phyloP scores from a whole-genome alignment of 2,888 invertebrate species.

The Nemapogon koenigi region DNA sequence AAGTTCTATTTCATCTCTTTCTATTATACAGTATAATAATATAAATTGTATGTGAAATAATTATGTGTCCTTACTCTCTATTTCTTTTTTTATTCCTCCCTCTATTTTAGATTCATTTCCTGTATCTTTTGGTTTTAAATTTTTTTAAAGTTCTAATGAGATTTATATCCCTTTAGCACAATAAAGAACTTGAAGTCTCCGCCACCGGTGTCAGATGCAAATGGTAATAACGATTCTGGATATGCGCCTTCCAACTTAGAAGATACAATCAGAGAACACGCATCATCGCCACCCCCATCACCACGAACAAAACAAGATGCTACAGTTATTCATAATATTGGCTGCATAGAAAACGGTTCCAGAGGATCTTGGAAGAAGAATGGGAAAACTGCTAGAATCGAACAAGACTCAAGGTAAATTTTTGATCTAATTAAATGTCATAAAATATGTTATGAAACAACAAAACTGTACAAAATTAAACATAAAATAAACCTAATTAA shows the following conservation, averaged over 20 bases:
- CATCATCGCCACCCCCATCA: conserved; percentile 54
- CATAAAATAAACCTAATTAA: conserved; percentile 3
- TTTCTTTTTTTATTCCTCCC: not conserved
- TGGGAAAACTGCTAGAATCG: conserved; percentile 41
- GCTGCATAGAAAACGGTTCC: conserved; percentile 28
- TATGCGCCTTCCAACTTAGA: conserved; percentile 73
- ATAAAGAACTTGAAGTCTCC: conserved; percentile 42
- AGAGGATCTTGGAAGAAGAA: conserved; percentile 39
- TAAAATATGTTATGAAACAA: not conserved
- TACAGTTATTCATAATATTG: conserved; percentile 43
- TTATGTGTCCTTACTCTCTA: not conserved
- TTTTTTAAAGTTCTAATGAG: not conserved
- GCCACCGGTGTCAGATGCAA: conserved; percentile 68
- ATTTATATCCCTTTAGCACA: conserved; percentile 23
- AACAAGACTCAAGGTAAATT: conserved; percentile 37
- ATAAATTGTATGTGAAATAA: not conserved
- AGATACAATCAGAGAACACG: conserved; percentile 64
- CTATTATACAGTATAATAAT: not conserved
- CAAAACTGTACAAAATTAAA: not conserved
- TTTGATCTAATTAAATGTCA: not conserved
- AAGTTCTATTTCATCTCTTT: no score
- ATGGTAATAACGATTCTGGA: conserved; percentile 86
- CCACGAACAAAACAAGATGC: conserved; percentile 52
- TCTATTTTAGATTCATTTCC: not conserved
- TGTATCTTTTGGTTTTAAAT: not conserved